These are phyloP conservation scores for Notospermus geniculatus DNA, from an alignment of 1,140 invertebrate genomes.

Conservation along the genomic window DNA sequence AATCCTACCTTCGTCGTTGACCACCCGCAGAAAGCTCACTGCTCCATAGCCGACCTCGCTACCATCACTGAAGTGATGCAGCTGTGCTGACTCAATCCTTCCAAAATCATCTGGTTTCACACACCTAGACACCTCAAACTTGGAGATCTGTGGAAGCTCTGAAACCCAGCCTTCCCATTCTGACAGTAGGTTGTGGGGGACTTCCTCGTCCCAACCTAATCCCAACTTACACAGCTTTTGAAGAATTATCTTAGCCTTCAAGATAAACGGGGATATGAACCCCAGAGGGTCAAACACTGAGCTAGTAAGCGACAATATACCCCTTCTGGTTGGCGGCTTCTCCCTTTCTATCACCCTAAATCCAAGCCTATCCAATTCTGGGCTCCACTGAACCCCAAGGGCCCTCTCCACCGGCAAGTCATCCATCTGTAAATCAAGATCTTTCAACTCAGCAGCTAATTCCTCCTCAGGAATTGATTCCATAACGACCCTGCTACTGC, in stretches of 20 bases:
- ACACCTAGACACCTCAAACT: neutral
- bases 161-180: neutral
- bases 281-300: conserved; percentile 38
- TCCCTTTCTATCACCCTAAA: conserved; percentile 5
- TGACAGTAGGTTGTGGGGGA: too few species aligned
- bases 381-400: too few species aligned
- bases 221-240: conserved; percentile 19
- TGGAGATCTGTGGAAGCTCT: neutral
- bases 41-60: neutral
- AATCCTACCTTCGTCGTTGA: neutral
- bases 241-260: conserved; percentile 20
- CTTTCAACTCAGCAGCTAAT: too few species aligned
- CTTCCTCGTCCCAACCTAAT: conserved; percentile 24
- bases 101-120: too few species aligned
- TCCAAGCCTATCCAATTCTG: conserved; percentile 4
- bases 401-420: too few species aligned
- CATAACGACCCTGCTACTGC: too few species aligned
- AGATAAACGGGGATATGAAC: conserved; percentile 19
- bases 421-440: too few species aligned
- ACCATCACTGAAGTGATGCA: conserved; percentile 4
- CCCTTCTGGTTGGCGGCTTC: conserved; percentile 15
- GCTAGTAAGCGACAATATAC: conserved; percentile 18
- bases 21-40: neutral
- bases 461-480: too few species aligned
- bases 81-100: neutral